Evolutionary conservation across 37 sponge, comb jelly and placozoan genomes (phyloP).

Genomic region (Sycon ciliatum): DNA sequence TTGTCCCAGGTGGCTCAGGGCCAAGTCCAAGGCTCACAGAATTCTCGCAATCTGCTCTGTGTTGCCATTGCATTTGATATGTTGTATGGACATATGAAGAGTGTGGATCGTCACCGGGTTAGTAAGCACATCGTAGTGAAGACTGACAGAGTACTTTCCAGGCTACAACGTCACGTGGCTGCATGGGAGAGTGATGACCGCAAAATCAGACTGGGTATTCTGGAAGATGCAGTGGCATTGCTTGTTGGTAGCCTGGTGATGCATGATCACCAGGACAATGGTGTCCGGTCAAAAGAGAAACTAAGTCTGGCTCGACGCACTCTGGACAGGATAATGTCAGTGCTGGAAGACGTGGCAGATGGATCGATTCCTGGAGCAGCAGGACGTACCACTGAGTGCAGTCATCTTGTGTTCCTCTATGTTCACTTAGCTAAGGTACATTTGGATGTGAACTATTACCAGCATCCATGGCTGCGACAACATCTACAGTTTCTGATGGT

Average conservation of each 20-base stretch:
- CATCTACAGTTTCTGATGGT: slow-evolving; percentile 12
- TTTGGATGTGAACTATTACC: neutral
- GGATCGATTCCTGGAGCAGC: slow-evolving; percentile 12
- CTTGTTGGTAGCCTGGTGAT: slow-evolving; percentile 12
- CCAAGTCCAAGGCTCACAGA: too few relatives aligned
- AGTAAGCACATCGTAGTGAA: too few relatives aligned
- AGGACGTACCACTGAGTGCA: neutral
- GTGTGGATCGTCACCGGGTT: too few relatives aligned
- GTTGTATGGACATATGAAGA: neutral
- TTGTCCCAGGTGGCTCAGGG: too few relatives aligned
- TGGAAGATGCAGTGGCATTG: slow-evolving; percentile 12
- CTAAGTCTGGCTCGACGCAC: neutral
- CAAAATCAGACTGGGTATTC: too few relatives aligned
- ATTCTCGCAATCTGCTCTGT: slow-evolving; percentile 15
- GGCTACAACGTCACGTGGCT: neutral
- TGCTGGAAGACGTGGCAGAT: neutral
- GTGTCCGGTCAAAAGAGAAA: neutral
- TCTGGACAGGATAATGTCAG: neutral
- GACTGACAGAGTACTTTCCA: neutral
- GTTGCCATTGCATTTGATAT: slow-evolving; percentile 17
- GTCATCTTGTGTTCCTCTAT: neutral
- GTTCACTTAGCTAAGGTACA: neutral
- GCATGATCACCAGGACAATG: neutral
- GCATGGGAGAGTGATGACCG: too few relatives aligned
- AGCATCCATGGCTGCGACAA: slow-evolving; percentile 1